phyloP scores from a whole-genome alignment of 2,797 vertebrate genomes.

The Cirrhinus mrigala region DNA sequence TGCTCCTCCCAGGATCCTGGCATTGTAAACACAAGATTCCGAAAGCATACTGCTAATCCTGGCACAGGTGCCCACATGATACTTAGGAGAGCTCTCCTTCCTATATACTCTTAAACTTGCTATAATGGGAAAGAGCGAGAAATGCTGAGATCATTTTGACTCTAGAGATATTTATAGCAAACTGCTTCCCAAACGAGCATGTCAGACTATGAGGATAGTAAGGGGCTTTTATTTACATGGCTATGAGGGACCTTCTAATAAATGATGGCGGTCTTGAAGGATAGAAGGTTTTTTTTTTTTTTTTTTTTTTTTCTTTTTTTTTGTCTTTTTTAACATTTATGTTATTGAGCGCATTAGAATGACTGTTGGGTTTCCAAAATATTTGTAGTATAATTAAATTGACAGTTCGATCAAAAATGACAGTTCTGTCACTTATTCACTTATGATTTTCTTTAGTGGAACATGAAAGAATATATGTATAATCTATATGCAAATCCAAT shows the following conservation, averaged over 20 bases:
- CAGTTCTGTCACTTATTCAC: background rate
- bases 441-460: too few species aligned
- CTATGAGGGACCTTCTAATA: background rate
- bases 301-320: too few species aligned
- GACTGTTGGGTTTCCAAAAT: background rate
- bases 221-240: background rate
- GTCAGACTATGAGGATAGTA: background rate
- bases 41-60: background rate
- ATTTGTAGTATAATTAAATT: background rate
- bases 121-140: background rate
- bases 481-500: too few species aligned
- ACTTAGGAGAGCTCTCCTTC: background rate
- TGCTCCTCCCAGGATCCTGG: background rate
- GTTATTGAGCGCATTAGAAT: background rate
- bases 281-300: too few species aligned
- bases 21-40: background rate
- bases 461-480: too few species aligned
- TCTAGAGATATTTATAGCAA: constrained; percentile 4
- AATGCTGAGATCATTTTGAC: background rate
- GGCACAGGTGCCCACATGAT: background rate
- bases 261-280: background rate
- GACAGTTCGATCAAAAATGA: background rate
- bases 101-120: background rate
- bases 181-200: background rate
- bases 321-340: too few species aligned